These are phyloP conservation scores for Decapterus maruadsi DNA, from an alignment of 2,797 vertebrate species.

Conservation along the genomic window DNA sequence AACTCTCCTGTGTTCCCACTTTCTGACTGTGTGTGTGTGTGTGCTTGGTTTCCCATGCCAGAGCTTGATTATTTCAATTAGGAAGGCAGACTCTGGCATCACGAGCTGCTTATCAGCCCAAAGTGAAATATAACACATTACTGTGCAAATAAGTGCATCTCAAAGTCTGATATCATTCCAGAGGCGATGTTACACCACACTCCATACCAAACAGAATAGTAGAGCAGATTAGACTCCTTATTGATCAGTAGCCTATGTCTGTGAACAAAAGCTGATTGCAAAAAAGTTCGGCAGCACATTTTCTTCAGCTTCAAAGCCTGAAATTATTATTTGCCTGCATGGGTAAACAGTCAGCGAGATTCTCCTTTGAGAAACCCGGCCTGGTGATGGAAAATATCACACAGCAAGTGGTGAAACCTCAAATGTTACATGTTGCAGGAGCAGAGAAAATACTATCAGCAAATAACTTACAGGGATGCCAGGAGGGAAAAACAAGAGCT, in stretches of 20 bases:
- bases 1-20: constrained; percentile 19
- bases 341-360: not conserved
- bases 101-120: not conserved
- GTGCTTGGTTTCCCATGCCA: not conserved
- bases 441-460: constrained; percentile 5
- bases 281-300: constrained; percentile 26
- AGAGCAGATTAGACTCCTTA: not conserved
- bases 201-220: constrained; percentile 18
- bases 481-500: not conserved
- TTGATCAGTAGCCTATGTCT: constrained; percentile 1
- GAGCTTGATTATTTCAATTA: constrained; percentile 21
- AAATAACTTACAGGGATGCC: constrained; percentile 31
- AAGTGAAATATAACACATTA: not conserved
- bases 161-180: not conserved
- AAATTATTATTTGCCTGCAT: not conserved
- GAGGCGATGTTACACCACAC: constrained; percentile 2
- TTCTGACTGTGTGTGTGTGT: not conserved
- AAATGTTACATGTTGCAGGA: constrained; percentile 2
- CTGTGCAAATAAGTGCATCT: constrained; percentile 9
- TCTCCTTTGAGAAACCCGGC: not conserved
- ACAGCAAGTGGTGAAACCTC: not conserved
- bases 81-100: constrained; percentile 19
- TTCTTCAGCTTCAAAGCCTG: constrained; percentile 16
- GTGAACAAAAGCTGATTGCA: constrained; percentile 33
- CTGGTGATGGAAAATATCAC: not conserved